phyloP scores from a whole-genome alignment of 2,888 invertebrate genomes.

The Trissonchulus sp. region DNA sequence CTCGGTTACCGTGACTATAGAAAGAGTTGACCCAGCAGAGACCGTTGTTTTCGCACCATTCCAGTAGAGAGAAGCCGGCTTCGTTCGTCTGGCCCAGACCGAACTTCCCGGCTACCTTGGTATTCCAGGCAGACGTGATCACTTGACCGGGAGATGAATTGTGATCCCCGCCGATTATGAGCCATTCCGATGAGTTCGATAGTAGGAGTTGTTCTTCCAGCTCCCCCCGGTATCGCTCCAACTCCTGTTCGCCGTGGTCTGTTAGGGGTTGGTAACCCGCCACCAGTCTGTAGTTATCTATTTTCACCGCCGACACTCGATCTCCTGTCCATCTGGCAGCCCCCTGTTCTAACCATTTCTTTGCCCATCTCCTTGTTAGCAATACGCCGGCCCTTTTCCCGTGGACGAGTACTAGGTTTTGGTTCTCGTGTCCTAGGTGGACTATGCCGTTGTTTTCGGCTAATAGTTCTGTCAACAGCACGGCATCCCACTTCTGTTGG shows the following conservation, averaged over 20 bases:
- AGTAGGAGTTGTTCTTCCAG: constrained; percentile 2
- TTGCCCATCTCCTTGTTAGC: background rate
- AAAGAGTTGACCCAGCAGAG: constrained; percentile 7
- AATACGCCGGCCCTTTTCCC: background rate
- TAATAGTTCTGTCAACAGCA: background rate
- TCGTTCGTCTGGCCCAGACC: background rate
- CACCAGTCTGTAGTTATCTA: constrained; percentile 7
- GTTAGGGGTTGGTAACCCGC: constrained; percentile 5
- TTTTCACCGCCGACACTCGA: constrained; percentile 5
- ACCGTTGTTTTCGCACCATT: background rate
- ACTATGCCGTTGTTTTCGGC: background rate
- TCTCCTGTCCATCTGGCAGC: constrained; percentile 7
- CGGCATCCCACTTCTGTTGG: constrained; percentile 5
- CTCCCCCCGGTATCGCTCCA: background rate
- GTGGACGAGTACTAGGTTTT: constrained; percentile 3
- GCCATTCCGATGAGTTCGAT: background rate
- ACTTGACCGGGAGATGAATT: too few relatives aligned
- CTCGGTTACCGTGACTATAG: constrained; percentile 13
- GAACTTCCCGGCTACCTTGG: background rate
- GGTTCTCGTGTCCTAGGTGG: constrained; percentile 10
- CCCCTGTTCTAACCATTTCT: constrained; percentile 5
- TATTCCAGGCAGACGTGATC: background rate
- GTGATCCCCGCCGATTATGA: constrained; percentile 2
- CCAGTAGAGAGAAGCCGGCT: background rate
- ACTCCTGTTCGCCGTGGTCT: background rate